Percentiles rank a stretch among this genome's conserved stretches.
phyloP scores from a whole-genome alignment of 2,797 vertebrate genomes.

The Chelonia mydas region DNA sequence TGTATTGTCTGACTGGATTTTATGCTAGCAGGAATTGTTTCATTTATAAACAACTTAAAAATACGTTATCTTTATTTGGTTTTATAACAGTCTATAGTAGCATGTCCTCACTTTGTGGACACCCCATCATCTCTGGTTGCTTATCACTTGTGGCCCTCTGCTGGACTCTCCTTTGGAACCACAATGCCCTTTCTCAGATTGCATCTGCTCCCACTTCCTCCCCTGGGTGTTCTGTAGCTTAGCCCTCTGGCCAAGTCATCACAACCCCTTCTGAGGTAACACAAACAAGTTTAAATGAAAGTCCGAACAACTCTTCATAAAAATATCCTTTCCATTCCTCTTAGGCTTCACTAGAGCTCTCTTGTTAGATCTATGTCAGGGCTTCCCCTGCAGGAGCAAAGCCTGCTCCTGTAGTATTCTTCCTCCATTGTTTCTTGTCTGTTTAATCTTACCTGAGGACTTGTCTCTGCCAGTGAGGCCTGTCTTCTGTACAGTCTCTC shows the following conservation, averaged over 20 bases:
- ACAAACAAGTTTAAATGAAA: neutral
- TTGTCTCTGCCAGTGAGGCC: no score
- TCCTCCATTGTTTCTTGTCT: neutral
- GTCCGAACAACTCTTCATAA: neutral
- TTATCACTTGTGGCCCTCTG: neutral
- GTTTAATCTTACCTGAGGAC: neutral
- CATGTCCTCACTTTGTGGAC: neutral
- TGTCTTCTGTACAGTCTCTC: neutral
- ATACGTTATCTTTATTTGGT: neutral
- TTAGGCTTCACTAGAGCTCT: neutral
- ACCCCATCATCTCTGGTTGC: neutral
- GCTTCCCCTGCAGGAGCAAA: neutral
- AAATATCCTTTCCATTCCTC: neutral
- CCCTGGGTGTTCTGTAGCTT: neutral
- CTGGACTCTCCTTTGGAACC: neutral
- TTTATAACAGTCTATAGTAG: neutral
- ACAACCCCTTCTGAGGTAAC: neutral
- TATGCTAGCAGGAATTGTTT: neutral
- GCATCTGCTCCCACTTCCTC: neutral
- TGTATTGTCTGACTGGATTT: neutral
- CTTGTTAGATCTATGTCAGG: neutral
- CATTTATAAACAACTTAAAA: constrained; percentile 19
- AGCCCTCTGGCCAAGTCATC: neutral
- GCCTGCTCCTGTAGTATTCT: neutral
- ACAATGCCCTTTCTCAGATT: neutral